Evolutionary conservation across 2,888 invertebrate genomes (phyloP), one percentile per base, ranked within the genome.

Genomic region (Tethea ocularis): DNA sequence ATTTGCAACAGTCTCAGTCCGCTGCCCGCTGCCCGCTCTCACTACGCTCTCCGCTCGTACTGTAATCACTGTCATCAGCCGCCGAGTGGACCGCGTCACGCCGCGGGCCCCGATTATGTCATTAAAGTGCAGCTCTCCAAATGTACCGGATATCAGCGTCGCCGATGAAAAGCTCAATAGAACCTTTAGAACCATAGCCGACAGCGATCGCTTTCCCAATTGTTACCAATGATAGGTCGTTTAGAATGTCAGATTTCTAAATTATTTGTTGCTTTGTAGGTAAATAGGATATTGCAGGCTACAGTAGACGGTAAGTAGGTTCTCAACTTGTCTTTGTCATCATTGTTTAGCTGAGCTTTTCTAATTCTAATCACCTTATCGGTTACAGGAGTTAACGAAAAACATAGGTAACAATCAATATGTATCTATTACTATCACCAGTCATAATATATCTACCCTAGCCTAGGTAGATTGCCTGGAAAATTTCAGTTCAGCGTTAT

Each of bases 81-180:
- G 46, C 10, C 46, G 46, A 33, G 52, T 59, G 64, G 60, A 57
- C 65, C 66, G 63, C 71, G 72, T 74, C 68, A 72, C 69, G 88
- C 91, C 89, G 77, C 80, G 68, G 87, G 91, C 81, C 69, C 62
- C 73, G 86, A 88, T 91, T 89, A 91, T 87, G 84, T 86, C 86
- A 91, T 91, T 90, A 90, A 15, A 67, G 72, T 73, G 67, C 77
- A 75, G 71, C 75, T 78, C 75, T 78, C 71, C 69, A 72, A 77
- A 78, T 79, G 80, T 78, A 82, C 83, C 82, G 83, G 86, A 86
- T 84, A 84, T 81, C 82, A 73, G 73, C 76, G 70, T 46, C 64
- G 66, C 68, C 76, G 81, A 72, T 83, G 82, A 83, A 84, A 87
- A 82, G 79, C 80, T 79, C 77, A 78, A 78, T 76, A 71, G 74